Base-by-base conservation (phyloP, 1,140 invertebrate species). In the Drosophila pandora region DNA sequence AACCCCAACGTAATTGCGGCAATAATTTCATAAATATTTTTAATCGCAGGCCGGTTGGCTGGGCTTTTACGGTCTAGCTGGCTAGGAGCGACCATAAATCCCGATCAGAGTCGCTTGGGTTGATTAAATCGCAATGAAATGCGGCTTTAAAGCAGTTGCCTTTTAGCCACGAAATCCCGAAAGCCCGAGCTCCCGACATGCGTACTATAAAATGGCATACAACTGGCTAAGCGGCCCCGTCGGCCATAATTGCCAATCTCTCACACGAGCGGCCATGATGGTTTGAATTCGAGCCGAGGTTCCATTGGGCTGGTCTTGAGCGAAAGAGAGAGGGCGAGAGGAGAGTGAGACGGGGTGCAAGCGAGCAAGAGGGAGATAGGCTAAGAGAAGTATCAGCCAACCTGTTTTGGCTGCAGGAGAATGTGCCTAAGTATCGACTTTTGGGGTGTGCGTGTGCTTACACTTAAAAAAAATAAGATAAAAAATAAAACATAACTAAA, bases 11-110 rank as follows among this genome's bases (percentile, higher is more conserved):
- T 79, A 83, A 87, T 87, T 83, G 83, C 37, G 57, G 83, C 61
- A 61, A 87, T 87, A 88, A 88, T 87, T 87, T 76, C 83, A 87
- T 87, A 87, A 87, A 87, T 79, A 76, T 60, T 47, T 65, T 82
- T 82, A 77, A 73, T 85, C 81, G 81, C 60, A 21, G 37, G 32
- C 41, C 32, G 65, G 69, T 30, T 81, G 34, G 64, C 41, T 57
- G 25, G 30, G 23, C 34, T 34, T 67, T 85, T 63, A 81, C 68
- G 65, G 71, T 69, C 54, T 76, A 56, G 58, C 43, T 56, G 49
- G 65, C 65, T 49, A 37, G 53, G 41, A 25, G 39, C 23, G 17
- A 6, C 62, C 50, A 70, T 67, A 70, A 74, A 63, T 25, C 22
- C 39, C 52, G 62, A 75, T 58, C 74, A 57, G 64, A 67, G 61